These are phyloP conservation scores for Pantelozetes paolii DNA, from an alignment of 2,888 invertebrate species.

Conservation along the genomic window DNA sequence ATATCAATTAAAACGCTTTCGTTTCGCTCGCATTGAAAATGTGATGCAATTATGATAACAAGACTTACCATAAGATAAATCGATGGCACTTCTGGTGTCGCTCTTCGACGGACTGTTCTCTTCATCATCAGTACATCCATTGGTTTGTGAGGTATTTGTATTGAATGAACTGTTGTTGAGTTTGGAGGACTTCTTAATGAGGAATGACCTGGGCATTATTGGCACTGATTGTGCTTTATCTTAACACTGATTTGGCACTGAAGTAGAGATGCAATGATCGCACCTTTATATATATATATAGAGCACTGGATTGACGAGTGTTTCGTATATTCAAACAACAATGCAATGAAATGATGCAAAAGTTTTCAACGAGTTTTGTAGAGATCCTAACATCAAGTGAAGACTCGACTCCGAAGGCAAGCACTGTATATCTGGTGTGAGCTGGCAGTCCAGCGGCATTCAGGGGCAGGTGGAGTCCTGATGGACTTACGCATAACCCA, in stretches of 20 bases:
- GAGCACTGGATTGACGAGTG: neutral
- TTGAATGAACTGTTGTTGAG: slow-evolving; percentile 18
- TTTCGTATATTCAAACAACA: neutral
- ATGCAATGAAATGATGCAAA: neutral
- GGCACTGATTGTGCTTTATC: neutral
- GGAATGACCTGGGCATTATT: slow-evolving; percentile 47
- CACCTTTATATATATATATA: slow-evolving; percentile 11
- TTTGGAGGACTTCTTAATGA: slow-evolving; percentile 45
- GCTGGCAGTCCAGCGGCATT: slow-evolving; percentile 29
- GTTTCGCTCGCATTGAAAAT: no score
- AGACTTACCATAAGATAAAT: slow-evolving; percentile 19
- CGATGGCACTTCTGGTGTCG: slow-evolving; percentile 19
- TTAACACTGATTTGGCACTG: slow-evolving; percentile 21
- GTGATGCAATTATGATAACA: neutral
- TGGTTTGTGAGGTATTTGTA: slow-evolving; percentile 13
- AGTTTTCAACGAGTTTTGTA: neutral
- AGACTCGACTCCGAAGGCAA: slow-evolving; percentile 1
- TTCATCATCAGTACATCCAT: slow-evolving; percentile 24
- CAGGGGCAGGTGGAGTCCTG: neutral
- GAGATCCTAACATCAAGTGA: neutral
- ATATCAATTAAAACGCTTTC: neutral
- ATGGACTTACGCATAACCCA: slow-evolving; percentile 22
- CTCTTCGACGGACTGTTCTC: neutral
- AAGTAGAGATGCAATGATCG: slow-evolving; percentile 4
- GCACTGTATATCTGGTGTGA: slow-evolving; percentile 6